Base-by-base conservation (phyloP, 1,140 invertebrate genomes). In the Sitodiplosis mosellana region DNA sequence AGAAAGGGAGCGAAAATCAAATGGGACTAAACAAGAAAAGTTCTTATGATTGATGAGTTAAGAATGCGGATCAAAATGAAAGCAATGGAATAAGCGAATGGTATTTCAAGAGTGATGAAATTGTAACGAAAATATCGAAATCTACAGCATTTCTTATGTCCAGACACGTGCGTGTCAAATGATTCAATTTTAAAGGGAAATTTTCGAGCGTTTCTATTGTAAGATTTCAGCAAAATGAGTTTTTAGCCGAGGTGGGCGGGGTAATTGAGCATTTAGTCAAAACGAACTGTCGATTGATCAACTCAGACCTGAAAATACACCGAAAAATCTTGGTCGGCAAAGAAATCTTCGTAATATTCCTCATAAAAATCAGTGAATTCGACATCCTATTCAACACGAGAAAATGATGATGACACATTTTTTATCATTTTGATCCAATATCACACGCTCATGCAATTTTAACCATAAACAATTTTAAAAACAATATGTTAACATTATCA, bases 111-210 rank as follows among this genome's bases (percentile, higher is more conserved):
- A 44, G 20, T 19, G 22, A 42, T 36, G 44, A 47, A 50, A 38
- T 47, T 8, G 17, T 22, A 27, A 49, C 17, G 42, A 52, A 19
- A 33, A 46, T 48, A 46, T 27, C 12, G 11, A 40, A 33, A 15
- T 12, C 40, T 33, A 41, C n/a, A 11, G 20, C 33, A 38, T 46
- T 33, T 41, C 15, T 49, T 33, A 41, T 22, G 38, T n/a, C 21
- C 46, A 33, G 53, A 52, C 8, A 36, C 34, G n/a, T 36, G 34
- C 34, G n/a, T 52, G 57, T 57, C 56, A 56, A 55, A 50, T 48
- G 50, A 51, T 49, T n/a, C n/a, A n/a, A n/a, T n/a, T n/a, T 46
- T 53, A 52, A 49, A 55, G 56, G 58, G 55, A 59, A 53, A 56
- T 48, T 54, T 49, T 45, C 60, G 34, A 46, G 46, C 20, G 20